Conservation (phyloP, 2,797 vertebrate genomes). For the Silurus lanzhouensis region DNA sequence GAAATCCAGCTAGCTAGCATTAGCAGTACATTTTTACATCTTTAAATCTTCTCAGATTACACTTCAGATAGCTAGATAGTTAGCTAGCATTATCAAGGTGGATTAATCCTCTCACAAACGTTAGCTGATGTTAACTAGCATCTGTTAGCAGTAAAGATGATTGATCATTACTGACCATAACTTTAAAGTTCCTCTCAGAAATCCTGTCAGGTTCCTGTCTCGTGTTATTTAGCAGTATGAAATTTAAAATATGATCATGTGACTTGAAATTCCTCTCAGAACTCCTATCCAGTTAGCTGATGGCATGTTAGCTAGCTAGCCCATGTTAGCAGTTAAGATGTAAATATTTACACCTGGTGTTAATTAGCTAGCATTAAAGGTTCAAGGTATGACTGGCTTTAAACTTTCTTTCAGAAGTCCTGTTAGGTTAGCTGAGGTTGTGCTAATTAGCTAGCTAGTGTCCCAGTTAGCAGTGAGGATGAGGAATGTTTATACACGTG, state of each 20-base stretch:
- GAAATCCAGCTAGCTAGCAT: slow-evolving; percentile 2
- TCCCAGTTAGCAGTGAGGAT: background rate
- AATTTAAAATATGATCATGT: background rate
- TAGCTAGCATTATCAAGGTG: background rate
- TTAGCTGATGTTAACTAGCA: background rate
- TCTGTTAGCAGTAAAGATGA: background rate
- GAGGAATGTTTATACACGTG: background rate
- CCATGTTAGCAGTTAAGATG: background rate
- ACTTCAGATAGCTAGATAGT: background rate
- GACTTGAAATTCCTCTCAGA: background rate
- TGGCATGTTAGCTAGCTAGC: background rate
- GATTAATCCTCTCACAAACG: background rate
- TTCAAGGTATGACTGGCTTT: too few species aligned
- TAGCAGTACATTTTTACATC: background rate
- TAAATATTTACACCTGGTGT: background rate
- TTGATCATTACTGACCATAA: background rate
- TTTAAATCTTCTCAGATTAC: background rate
- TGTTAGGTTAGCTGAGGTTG: background rate
- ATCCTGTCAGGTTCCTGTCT: background rate
- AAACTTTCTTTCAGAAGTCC: background rate
- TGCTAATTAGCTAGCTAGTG: background rate
- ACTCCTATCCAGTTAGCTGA: background rate
- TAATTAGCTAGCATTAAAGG: background rate
- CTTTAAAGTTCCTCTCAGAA: background rate
- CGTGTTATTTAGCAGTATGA: background rate